Base-by-base conservation (phyloP, 2,888 invertebrate genomes). In the Onthophagus sagittarius region DNA sequence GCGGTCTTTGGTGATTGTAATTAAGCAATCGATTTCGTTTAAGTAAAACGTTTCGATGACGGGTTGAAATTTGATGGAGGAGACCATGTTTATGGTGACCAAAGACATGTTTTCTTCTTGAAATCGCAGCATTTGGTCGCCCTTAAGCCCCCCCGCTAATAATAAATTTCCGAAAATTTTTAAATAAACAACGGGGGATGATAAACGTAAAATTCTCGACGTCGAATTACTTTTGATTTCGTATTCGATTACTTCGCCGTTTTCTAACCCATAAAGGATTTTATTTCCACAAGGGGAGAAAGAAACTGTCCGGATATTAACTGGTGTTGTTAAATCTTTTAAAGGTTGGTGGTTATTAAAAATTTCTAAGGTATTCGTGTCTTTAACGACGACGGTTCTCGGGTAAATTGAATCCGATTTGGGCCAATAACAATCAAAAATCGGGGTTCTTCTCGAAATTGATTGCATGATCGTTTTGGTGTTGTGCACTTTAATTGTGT, bases 221-320 rank as follows among this genome's bases (percentile, higher is more conserved):
- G 76, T 77, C 0, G 73, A 75, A 67, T 80, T 81, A 32, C 73
- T 78, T 70, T 79, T 80, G 63, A 82, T 78, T 53, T 81, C 78
- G 75, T 80, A 83, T 53, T 78, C 77, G 5, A 76, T 77, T 0
- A 84, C 77, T 62, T 80, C 75, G 1, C 84, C 84, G 71, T 77
- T 80, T 73, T 78, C 78, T 53, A 82, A 77, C 11, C 84, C 84
- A 32, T 82, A 81, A 33, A 82, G 79, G n/a, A 84, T 77, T 72
- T 79, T 77, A 71, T 81, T 79, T 5, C 83, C 84, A 71, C 79
- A 80, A n/a, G 77, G 74, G 3, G 83, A 81, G 74, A 84, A 82
- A 63, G 79, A 78, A 11, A 82, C 79, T 64, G 78, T 78, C n/a
- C 78, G 82, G 64, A 83, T 79, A 15, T 77, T 71, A 1, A 77